phyloP scores from a whole-genome alignment of 2,113 vertebrate species.

The Monopterus albus region DNA sequence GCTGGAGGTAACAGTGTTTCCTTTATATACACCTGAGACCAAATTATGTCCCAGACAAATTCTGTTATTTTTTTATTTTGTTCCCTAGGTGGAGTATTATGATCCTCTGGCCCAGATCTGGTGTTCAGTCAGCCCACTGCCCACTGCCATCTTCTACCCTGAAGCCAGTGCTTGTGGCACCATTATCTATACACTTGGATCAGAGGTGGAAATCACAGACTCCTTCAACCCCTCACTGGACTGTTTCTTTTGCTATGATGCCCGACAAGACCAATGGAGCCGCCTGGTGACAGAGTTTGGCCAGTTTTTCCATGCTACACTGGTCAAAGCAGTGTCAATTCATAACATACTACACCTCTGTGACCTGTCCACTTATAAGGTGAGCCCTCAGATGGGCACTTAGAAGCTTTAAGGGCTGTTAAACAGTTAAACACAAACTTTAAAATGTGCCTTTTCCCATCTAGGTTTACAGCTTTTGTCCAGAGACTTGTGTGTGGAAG shows the following conservation, averaged over 20 bases:
- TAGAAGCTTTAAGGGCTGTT: background rate
- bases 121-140: slow-evolving; percentile 88
- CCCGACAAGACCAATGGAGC: slow-evolving; percentile 93
- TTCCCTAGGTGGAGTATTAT: slow-evolving; percentile 88
- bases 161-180: slow-evolving; percentile 91
- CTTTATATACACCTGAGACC: background rate
- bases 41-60: background rate
- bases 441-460: background rate
- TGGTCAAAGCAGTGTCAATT: slow-evolving; percentile 94
- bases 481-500: slow-evolving; percentile 94
- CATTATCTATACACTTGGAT: slow-evolving; percentile 93
- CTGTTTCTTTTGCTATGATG: slow-evolving; percentile 93
- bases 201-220: slow-evolving; percentile 93
- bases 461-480: slow-evolving; percentile 94
- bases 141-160: slow-evolving; percentile 93
- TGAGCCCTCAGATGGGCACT: background rate
- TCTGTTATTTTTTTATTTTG: background rate
- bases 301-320: slow-evolving; percentile 95
- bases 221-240: slow-evolving; percentile 96
- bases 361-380: slow-evolving; percentile 97
- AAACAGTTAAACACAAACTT: no score
- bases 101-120: slow-evolving; percentile 89
- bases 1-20: slow-evolving; percentile 76
- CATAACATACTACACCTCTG: slow-evolving; percentile 92
- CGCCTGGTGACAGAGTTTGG: slow-evolving; percentile 95